Evolutionary conservation across 2,888 invertebrate genomes (phyloP), one percentile per base, ranked within the genome.

Genomic region (Tholera decimalis): DNA sequence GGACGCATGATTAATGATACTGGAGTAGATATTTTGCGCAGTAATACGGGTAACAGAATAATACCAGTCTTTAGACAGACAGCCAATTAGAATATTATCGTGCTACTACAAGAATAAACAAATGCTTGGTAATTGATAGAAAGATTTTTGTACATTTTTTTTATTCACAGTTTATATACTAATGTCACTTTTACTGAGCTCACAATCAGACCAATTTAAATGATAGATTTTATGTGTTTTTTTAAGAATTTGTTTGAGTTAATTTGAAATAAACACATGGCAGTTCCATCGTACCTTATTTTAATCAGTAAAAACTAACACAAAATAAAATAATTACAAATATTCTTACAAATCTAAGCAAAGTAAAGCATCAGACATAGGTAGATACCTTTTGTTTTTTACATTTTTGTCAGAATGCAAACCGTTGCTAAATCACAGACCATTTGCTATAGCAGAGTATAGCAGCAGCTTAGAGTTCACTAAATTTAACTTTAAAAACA

Each of bases 1-100:
- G 41, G 28, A 54, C 41, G 47, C 61, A 49, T 56, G 69, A 77
- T 75, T 65, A 59, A 75, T 73, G 77, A 60, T 64, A 43, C 46
- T 3, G 22, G 46, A 57, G 56, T 51, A 66, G 55, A 58, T 67
- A 75, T 67, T 76, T 43, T 22, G 50, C 54, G 41, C 55, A 47
- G 63, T 26, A 24, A 70, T 64, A 43, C 26, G 56, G n/a, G 15
- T 35, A 58, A 57, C 22, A 35, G 28, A 61, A 61, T 71, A 67
- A 13, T 37, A 11, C 37, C 55, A 43, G 20, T 8, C 15, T 33
- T 51, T 39, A 13, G 30, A 58, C 26, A 65, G 56, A n/a, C 69
- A 37, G 6, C 41, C 6, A 49, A 37, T 57, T 57, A 35, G 18
- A 68, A 49, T 68, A 30, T 30, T 24, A 24, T 30, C 37, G 24